Evolutionary conservation across 1,140 invertebrate genomes (phyloP).

Genomic region (Lutraria rhynchaena): DNA sequence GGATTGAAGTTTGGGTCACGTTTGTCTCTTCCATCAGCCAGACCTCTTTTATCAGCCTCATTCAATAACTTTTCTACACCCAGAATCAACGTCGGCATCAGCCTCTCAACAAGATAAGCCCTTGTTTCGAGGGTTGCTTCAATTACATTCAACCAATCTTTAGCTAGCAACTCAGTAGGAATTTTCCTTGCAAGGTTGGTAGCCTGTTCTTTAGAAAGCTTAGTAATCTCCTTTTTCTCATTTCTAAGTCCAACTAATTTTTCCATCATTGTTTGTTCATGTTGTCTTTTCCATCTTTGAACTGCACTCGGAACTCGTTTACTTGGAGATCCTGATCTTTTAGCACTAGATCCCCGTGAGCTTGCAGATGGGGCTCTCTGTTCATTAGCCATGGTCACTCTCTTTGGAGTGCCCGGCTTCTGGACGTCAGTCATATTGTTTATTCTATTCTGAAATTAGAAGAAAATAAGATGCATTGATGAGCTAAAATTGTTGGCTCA

Average conservation of each 20-base stretch:
- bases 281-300: conserved; percentile 76
- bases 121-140: conserved; percentile 78
- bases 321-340: conserved; percentile 51
- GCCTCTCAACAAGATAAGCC: conserved; percentile 80
- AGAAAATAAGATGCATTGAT: neutral
- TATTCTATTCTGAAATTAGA: neutral
- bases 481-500: neutral
- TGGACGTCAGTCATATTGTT: conserved; percentile 63
- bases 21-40: conserved; percentile 69
- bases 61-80: conserved; percentile 81
- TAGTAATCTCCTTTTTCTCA: conserved; percentile 74
- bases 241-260: conserved; percentile 74
- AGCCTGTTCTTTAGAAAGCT: conserved; percentile 71
- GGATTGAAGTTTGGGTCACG: conserved; percentile 81
- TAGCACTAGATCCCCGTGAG: conserved; percentile 53
- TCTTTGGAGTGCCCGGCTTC: conserved; percentile 63
- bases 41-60: conserved; percentile 77
- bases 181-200: conserved; percentile 78
- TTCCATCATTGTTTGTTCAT: conserved; percentile 80
- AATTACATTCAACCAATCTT: conserved; percentile 79
- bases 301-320: conserved; percentile 70
- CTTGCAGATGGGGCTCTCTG: conserved; percentile 34
- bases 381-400: conserved; percentile 61
- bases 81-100: conserved; percentile 81
- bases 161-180: conserved; percentile 80